A percentile compares a stretch with the other conserved stretches of the same genome.
These are phyloP conservation scores for Branchellion lobata DNA, from an alignment of 2,888 invertebrate genomes.

Conservation along the genomic window DNA sequence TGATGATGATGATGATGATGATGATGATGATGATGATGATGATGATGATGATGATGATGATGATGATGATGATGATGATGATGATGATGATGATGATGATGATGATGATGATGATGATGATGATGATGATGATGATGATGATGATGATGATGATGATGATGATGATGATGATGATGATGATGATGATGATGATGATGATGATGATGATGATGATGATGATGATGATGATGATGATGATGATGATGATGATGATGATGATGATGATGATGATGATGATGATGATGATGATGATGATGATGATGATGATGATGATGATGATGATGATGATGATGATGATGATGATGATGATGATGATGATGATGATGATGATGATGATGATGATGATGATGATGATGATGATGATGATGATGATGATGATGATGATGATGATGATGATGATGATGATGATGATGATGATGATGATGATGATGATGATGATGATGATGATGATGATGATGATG, in stretches of 20 bases:
- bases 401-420: background rate
- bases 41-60: background rate
- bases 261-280: slow-evolving; percentile 25
- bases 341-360: slow-evolving; percentile 41
- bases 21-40: background rate
- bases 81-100: background rate
- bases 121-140: background rate
- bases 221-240: slow-evolving; percentile 35
- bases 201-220: background rate
- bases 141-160: background rate
- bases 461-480: slow-evolving; percentile 28
- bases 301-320: background rate
- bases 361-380: slow-evolving; percentile 45
- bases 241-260: slow-evolving; percentile 43
- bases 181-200: background rate
- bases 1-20: background rate
- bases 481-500: slow-evolving; percentile 27
- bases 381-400: slow-evolving; percentile 10
- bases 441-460: slow-evolving; percentile 39
- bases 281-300: background rate
- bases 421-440: background rate
- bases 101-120: background rate
- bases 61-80: background rate
- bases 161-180: slow-evolving; percentile 45
- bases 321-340: slow-evolving; percentile 16